Evolutionary conservation across 23 tunicate species (phyloP).

Genomic region (Oikopleura dioica): DNA sequence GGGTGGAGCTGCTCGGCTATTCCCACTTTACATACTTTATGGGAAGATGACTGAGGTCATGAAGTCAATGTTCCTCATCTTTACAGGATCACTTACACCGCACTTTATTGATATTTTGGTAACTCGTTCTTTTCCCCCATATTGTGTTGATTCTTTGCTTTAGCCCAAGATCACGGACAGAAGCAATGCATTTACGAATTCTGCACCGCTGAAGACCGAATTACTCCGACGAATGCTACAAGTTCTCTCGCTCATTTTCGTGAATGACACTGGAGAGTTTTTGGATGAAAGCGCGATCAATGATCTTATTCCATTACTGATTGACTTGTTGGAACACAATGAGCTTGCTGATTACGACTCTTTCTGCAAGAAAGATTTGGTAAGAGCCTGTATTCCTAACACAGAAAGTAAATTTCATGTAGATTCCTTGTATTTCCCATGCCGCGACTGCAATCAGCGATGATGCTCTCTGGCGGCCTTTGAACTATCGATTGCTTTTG

Average conservation of each 20-base stretch:
- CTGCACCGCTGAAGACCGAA: neutral
- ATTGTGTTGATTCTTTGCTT: neutral
- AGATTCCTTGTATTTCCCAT: slow-evolving; percentile 31
- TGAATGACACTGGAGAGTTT: slow-evolving; percentile 12
- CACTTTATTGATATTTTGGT: neutral
- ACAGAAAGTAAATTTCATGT: neutral
- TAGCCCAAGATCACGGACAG: neutral
- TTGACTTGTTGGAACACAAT: neutral
- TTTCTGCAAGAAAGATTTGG: neutral
- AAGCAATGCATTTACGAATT: neutral
- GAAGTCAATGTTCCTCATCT: slow-evolving; percentile 1
- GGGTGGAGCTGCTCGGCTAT: neutral
- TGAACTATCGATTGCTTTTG: slow-evolving; percentile 32
- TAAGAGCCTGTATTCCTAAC: too few relatives aligned
- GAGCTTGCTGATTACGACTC: neutral
- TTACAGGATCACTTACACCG: neutral
- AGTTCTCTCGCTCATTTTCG: neutral
- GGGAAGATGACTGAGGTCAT: neutral
- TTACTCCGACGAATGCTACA: neutral
- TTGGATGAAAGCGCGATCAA: neutral
- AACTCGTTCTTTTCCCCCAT: neutral
- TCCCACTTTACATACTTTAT: neutral
- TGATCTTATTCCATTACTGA: neutral
- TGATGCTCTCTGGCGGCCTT: slow-evolving; percentile 40
- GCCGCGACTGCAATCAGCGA: slow-evolving; percentile 24